Base-by-base conservation (phyloP, 2,888 invertebrate species). In the Zootermopsis nevadensis region DNA sequence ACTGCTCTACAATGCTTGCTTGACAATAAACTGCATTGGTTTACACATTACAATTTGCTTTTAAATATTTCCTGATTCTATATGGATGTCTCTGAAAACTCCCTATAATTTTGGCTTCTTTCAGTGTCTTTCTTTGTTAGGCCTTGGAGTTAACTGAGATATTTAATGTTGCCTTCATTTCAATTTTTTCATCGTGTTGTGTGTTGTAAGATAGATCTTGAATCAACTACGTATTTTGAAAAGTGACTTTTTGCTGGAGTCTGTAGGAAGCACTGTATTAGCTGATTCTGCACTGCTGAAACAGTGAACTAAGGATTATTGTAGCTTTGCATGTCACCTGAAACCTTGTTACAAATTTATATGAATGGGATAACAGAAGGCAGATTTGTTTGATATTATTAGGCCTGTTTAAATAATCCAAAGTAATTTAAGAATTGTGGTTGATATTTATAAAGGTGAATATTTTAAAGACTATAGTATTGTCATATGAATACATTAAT, bases 111-210 rank as follows among this genome's bases (percentile, higher is more conserved):
- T 81, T 81, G 35, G 80, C 80, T 69, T 81, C 31, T 30, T 81
- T 72, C 27, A n/a, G 27, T 76, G 27, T 42, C 38, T 42, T 42
- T 76, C 53, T 81, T 81, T 48, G n/a, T 42, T 48, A 72, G 72
- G 81, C 48, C 67, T 81, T 81, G 48, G 35, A 74, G 22, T 48
- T n/a, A 72, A 48, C 31, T 30, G 48, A 72, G 38, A 66, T 81
- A 67, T 72, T 69, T 53, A n/a, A 72, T 74, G 74, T 48, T 72
- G 48, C 74, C 74, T 48, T 72, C n/a, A 8, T 81, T 72, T 48
- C 81, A n/a, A 27, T 48, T 74, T n/a, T 81, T 38, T 76, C n/a
- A 35, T 74, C 33, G 74, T 81, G 48, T 69, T 81, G 53, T 81
- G 30, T 81, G 81, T 81, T 81, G 81, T 81, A 53, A 42, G n/a